These are phyloP conservation scores for Callyntrura sp. DNA, from an alignment of 2,888 invertebrate species.

Conservation along the genomic window DNA sequence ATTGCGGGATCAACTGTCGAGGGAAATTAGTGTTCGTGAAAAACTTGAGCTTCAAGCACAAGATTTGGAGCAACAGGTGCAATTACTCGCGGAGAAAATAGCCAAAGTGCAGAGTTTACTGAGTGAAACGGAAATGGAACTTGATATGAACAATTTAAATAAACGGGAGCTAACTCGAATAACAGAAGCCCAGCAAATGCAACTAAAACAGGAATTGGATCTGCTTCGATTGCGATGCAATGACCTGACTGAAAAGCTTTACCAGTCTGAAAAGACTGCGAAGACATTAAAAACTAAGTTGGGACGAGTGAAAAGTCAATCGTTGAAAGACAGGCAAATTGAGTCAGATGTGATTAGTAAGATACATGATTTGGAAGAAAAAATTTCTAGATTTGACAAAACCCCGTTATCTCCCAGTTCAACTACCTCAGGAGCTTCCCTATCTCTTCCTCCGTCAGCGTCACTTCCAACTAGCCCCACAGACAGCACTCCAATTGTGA, in stretches of 20 bases:
- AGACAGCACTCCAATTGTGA: constrained; percentile 56
- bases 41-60: constrained; percentile 72
- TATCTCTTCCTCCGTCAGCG: constrained; percentile 71
- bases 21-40: constrained; percentile 77
- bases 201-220: constrained; percentile 77
- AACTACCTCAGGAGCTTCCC: constrained; percentile 73
- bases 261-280: constrained; percentile 83
- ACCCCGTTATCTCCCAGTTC: constrained; percentile 75
- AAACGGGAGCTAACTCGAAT: constrained; percentile 76
- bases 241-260: constrained; percentile 84
- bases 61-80: constrained; percentile 79
- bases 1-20: constrained; percentile 72
- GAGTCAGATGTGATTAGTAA: constrained; percentile 83
- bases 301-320: constrained; percentile 83
- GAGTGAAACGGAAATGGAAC: constrained; percentile 76
- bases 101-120: constrained; percentile 76
- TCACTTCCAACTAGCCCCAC: constrained; percentile 74
- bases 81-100: constrained; percentile 75
- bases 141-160: constrained; percentile 75
- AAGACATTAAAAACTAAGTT: constrained; percentile 82
- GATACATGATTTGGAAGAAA: constrained; percentile 82
- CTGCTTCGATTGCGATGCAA: constrained; percentile 81
- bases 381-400: constrained; percentile 80
- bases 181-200: constrained; percentile 74
- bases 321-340: constrained; percentile 83